phyloP scores from a whole-genome alignment of 2,888 invertebrate genomes.

The Catocala fraxini region DNA sequence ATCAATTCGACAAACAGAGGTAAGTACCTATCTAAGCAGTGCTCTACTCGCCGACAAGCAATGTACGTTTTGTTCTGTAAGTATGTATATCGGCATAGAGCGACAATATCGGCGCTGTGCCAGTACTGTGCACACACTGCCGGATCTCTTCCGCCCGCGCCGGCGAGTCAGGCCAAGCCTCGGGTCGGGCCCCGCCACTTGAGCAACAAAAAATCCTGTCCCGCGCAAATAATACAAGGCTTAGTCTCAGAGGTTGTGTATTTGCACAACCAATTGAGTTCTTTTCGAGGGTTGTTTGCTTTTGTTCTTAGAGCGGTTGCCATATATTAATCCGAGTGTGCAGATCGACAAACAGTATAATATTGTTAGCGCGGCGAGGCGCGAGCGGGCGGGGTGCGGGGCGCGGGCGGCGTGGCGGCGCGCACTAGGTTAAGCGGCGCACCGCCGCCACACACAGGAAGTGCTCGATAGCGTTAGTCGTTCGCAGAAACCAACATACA shows the following conservation, averaged over 20 bases:
- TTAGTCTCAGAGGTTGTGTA: constrained; percentile 21
- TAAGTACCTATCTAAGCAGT: no score
- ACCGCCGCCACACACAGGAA: constrained; percentile 32
- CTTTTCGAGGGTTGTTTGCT: constrained; percentile 63
- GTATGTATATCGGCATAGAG: no score
- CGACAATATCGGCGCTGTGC: no score
- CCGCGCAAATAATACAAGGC: constrained; percentile 37
- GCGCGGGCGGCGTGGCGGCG: constrained; percentile 9
- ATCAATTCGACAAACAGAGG: no score
- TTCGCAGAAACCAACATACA: constrained; percentile 63
- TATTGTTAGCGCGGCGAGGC: constrained; percentile 29
- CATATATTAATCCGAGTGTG: constrained; percentile 67
- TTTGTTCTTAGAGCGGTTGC: constrained; percentile 63
- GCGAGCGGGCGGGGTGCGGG: constrained; percentile 8
- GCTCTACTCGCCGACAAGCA: no score
- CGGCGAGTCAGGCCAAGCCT: not conserved
- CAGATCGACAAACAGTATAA: constrained; percentile 56
- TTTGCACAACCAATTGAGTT: constrained; percentile 61
- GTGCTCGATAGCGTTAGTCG: constrained; percentile 51
- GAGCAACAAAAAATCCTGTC: constrained; percentile 38
- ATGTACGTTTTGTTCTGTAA: no score
- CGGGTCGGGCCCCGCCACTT: no score
- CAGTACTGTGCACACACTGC: no score
- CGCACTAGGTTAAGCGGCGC: constrained; percentile 53
- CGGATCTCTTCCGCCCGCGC: not conserved